Conservation (phyloP, 1,140 invertebrate genomes). For the Lepidurus arcticus region DNA sequence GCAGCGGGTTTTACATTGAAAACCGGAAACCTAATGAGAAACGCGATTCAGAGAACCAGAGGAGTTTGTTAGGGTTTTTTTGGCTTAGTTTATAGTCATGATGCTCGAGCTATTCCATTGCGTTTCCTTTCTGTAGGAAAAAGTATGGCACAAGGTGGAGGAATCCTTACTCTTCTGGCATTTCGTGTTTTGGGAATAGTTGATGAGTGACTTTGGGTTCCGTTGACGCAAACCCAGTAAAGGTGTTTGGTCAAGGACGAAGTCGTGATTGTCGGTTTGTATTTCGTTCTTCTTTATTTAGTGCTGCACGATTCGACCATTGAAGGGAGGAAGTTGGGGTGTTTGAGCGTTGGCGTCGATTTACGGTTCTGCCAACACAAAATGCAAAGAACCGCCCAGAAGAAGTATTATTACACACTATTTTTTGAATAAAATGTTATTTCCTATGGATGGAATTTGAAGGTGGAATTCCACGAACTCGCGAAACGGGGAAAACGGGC, state of each 20-base stretch:
- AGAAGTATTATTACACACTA: background rate
- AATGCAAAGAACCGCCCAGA: background rate
- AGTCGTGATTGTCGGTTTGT: background rate
- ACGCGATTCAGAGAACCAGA: conserved; percentile 1
- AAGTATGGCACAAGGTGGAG: background rate
- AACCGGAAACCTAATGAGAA: background rate
- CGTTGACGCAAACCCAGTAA: background rate
- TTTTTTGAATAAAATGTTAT: background rate
- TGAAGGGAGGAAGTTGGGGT: background rate
- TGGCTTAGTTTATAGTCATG: too few species aligned
- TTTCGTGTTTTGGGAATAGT: background rate
- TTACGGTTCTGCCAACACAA: background rate
- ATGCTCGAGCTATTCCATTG: too few species aligned
- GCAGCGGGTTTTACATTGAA: background rate
- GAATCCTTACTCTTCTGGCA: background rate
- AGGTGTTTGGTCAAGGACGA: background rate
- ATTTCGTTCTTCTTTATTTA: background rate
- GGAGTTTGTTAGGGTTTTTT: background rate
- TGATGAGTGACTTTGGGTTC: background rate
- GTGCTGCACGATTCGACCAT: background rate
- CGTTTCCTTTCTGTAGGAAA: too few species aligned
- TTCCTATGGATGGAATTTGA: background rate
- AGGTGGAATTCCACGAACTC: background rate
- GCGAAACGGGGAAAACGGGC: background rate
- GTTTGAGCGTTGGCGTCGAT: background rate